A percentile compares a stretch with the other conserved stretches of the same genome.
Evolutionary conservation across 2,888 invertebrate genomes (phyloP).

Genomic region (Latrodectus elegans): DNA sequence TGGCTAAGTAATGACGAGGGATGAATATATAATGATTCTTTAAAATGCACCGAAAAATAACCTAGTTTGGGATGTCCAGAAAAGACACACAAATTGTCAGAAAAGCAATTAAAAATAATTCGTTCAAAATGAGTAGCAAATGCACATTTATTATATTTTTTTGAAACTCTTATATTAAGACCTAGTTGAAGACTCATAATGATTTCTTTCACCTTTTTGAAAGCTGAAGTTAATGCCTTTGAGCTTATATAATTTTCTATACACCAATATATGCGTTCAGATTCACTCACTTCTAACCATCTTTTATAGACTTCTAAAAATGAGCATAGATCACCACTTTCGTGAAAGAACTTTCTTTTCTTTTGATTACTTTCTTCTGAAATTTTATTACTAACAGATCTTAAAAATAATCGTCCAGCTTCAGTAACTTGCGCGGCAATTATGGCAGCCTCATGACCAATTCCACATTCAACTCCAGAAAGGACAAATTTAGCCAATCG

Average conservation of each 20-base stretch:
- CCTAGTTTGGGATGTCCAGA: conserved; percentile 65
- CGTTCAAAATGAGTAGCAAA: conserved; percentile 46
- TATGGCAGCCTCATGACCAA: conserved; percentile 72
- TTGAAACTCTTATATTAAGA: conserved; percentile 20
- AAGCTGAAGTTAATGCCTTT: conserved; percentile 73
- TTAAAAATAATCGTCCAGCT: conserved; percentile 73
- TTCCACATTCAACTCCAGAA: conserved; percentile 41
- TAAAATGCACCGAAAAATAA: conserved; percentile 48
- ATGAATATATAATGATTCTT: conserved; percentile 57
- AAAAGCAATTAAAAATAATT: conserved; percentile 55
- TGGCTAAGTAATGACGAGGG: conserved; percentile 62
- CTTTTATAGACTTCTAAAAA: conserved; percentile 69
- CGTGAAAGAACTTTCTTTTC: conserved; percentile 72
- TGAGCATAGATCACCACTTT: conserved; percentile 73
- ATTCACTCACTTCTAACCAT: conserved; percentile 72
- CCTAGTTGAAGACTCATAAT: conserved; percentile 33
- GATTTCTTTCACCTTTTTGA: conserved; percentile 59
- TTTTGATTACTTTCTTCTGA: conserved; percentile 71
- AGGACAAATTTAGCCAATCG: conserved; percentile 72
- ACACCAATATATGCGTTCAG: conserved; percentile 73
- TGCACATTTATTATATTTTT: conserved; percentile 27
- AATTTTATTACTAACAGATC: conserved; percentile 72
- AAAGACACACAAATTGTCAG: conserved; percentile 59
- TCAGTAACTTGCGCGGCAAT: conserved; percentile 73
- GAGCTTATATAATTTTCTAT: conserved; percentile 73